These are phyloP conservation scores for Saccopteryx leptura DNA, from an alignment of 2,113 vertebrate genomes.

Conservation along the genomic window DNA sequence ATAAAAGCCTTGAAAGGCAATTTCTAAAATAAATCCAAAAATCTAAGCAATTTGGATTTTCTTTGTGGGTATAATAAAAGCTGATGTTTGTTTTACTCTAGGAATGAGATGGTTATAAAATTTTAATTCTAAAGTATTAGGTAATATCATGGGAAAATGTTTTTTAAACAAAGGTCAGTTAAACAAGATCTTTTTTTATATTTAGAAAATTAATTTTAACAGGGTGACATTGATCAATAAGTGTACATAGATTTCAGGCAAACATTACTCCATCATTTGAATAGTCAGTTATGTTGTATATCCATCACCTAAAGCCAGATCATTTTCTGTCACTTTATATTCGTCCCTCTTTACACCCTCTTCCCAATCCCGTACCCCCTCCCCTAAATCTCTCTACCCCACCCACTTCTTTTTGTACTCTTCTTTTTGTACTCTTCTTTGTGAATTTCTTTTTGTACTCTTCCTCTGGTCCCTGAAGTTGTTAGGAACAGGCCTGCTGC, in stretches of 20 bases:
- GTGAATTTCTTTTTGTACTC: constrained; percentile 13
- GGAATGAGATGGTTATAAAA: neutral
- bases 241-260: no score
- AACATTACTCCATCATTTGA: no score
- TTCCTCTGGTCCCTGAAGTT: neutral
- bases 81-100: constrained; percentile 17
- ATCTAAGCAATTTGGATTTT: constrained; percentile 45
- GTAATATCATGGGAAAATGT: neutral
- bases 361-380: no score
- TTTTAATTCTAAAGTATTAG: constrained; percentile 49
- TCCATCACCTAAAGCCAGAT: no score
- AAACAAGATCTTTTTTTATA: neutral
- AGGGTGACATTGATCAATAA: no score
- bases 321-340: no score
- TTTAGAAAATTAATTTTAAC: no score
- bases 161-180: constrained; percentile 9
- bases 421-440: neutral
- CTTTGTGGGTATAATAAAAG: neutral
- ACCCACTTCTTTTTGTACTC: no score
- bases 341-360: no score
- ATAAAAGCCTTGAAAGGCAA: constrained; percentile 6
- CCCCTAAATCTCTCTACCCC: no score
- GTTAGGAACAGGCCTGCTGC: neutral
- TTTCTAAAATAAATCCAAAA: constrained; percentile 58
- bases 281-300: no score